phyloP scores from a whole-genome alignment of 2,888 invertebrate species.

The Girardia tigrina region DNA sequence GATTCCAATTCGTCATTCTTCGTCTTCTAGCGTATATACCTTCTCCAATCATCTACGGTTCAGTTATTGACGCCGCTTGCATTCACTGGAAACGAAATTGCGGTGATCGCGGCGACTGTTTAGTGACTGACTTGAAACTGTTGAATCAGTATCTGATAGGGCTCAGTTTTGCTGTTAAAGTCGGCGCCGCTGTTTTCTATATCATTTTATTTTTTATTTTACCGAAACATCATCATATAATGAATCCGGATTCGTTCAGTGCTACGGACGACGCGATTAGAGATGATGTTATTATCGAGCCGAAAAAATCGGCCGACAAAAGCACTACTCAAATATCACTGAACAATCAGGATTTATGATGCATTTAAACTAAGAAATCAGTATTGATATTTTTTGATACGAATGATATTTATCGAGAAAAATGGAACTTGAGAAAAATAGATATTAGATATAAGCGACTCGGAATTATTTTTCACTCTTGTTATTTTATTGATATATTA shows the following conservation, averaged over 20 bases:
- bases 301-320: neutral
- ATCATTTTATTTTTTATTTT: slow-evolving; percentile 15
- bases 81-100: slow-evolving; percentile 51
- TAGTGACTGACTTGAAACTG: neutral
- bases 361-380: slow-evolving; percentile 9
- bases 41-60: slow-evolving; percentile 53
- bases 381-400: slow-evolving; percentile 5
- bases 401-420: neutral
- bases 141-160: slow-evolving; percentile 15
- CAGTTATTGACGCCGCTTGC: slow-evolving; percentile 53
- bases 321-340: neutral
- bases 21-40: slow-evolving; percentile 53
- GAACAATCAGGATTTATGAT: neutral
- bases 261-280: neutral
- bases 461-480: neutral
- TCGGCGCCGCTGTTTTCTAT: neutral
- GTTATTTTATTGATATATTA: neutral
- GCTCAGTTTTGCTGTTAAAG: neutral
- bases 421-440: neutral
- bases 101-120: slow-evolving; percentile 54
- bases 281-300: neutral
- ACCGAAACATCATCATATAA: slow-evolving; percentile 1
- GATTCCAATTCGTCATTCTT: slow-evolving; percentile 53
- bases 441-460: neutral
- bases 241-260: neutral